A percentile compares a stretch with the other conserved stretches of the same genome.
Conservation (phyloP, 2,888 invertebrate genomes). For the Limnephilus lunatus region DNA sequence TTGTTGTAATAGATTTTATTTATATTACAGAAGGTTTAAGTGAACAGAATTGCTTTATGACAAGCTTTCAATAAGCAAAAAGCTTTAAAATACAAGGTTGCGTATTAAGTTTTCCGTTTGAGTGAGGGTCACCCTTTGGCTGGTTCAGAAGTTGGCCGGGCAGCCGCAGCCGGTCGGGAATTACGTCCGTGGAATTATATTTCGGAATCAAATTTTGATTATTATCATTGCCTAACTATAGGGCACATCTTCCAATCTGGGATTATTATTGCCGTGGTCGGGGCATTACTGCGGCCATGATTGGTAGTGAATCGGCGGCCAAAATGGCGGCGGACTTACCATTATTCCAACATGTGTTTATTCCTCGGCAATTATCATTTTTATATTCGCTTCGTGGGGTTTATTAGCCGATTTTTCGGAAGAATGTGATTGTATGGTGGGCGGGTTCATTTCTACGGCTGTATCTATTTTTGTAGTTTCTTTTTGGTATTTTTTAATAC, state of each 20-base stretch:
- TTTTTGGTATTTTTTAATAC: background rate
- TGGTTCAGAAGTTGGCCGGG: constrained; percentile 29
- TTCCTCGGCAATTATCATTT: constrained; percentile 53
- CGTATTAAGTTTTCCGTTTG: background rate
- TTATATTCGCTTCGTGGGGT: constrained; percentile 55
- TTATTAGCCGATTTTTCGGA: constrained; percentile 50
- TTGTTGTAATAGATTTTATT: too few relatives aligned
- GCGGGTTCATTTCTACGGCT: background rate
- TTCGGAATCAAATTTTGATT: constrained; percentile 66
- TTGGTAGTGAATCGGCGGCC: constrained; percentile 38
- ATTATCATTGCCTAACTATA: constrained; percentile 66
- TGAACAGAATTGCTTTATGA: too few relatives aligned
- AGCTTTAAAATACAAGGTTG: background rate
- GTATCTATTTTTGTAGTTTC: background rate
- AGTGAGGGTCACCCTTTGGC: constrained; percentile 31
- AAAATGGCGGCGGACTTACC: constrained; percentile 52
- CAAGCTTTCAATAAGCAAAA: background rate
- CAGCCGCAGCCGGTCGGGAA: constrained; percentile 39
- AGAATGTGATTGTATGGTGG: constrained; percentile 46
- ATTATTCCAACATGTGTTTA: constrained; percentile 55
- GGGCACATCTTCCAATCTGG: constrained; percentile 56
- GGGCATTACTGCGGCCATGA: constrained; percentile 52
- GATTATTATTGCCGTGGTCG: constrained; percentile 59
- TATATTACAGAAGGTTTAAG: too few relatives aligned
- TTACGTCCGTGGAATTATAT: constrained; percentile 61